Conservation (phyloP, 1,140 invertebrate genomes). For the Drosophila parvula region DNA sequence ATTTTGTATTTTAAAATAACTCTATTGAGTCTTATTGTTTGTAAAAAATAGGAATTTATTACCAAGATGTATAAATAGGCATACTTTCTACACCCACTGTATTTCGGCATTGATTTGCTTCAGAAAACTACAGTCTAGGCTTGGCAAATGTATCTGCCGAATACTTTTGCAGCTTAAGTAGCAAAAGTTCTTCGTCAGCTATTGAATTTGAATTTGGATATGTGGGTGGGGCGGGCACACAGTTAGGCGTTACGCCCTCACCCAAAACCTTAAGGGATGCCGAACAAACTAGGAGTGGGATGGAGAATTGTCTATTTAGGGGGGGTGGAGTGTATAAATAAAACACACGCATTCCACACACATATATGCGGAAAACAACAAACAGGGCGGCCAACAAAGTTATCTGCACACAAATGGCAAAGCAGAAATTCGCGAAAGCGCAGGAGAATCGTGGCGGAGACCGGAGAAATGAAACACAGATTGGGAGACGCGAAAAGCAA, state of each 20-base stretch:
- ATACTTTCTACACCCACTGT: slow-evolving; percentile 1
- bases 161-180: slow-evolving; percentile 39
- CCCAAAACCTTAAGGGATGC: not conserved
- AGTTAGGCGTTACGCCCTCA: slow-evolving; percentile 14
- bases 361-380: slow-evolving; percentile 28
- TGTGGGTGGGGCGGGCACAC: slow-evolving; percentile 12
- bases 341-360: slow-evolving; percentile 56
- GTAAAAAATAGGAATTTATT: not conserved
- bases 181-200: slow-evolving; percentile 40
- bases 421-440: slow-evolving; percentile 41
- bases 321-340: slow-evolving; percentile 50
- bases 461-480: slow-evolving; percentile 5
- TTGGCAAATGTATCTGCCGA: slow-evolving; percentile 44
- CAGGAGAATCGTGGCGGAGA: not conserved
- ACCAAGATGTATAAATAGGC: too few species aligned
- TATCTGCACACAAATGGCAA: slow-evolving; percentile 72
- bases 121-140: slow-evolving; percentile 15
- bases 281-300: not conserved
- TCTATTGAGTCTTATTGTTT: not conserved
- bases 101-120: slow-evolving; percentile 6
- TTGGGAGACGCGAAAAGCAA: slow-evolving; percentile 49
- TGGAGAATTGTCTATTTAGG: not conserved
- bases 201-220: slow-evolving; percentile 67
- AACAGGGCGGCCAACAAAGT: slow-evolving; percentile 29
- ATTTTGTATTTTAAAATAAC: not conserved